A percentile compares a stretch with the other conserved stretches of the same genome.
These are phyloP conservation scores for Botia kubotai DNA, from an alignment of 2,797 vertebrate species.

Conservation along the genomic window DNA sequence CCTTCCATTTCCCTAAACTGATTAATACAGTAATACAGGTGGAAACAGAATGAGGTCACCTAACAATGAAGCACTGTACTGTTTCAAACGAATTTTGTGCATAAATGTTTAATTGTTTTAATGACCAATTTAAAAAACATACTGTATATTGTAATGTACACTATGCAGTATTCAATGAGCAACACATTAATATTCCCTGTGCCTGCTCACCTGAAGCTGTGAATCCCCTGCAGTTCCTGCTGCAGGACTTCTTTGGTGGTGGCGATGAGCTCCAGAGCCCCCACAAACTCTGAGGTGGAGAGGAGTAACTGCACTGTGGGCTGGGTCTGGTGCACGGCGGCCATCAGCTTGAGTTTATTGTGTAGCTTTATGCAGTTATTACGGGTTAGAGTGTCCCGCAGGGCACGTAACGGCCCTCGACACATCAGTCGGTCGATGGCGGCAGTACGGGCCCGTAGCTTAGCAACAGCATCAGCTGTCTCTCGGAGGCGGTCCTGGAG, in stretches of 20 bases:
- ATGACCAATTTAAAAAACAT: no score
- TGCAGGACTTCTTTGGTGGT: constrained; percentile 98
- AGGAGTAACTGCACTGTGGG: constrained; percentile 96
- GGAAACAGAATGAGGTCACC: no score
- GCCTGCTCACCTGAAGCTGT: constrained; percentile 51
- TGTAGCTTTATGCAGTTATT: constrained; percentile 92
- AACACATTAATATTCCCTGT: neutral
- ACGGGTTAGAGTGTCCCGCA: constrained; percentile 86
- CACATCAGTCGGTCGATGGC: constrained; percentile 91
- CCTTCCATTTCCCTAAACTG: no score
- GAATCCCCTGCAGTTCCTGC: constrained; percentile 95
- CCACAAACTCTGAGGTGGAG: constrained; percentile 94
- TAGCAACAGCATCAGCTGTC: constrained; percentile 89
- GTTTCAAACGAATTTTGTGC: no score
- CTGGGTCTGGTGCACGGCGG: constrained; percentile 97
- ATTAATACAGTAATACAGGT: no score
- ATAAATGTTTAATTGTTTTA: no score
- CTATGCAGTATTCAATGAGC: no score
- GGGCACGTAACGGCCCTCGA: constrained; percentile 87
- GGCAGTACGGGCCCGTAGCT: constrained; percentile 88
- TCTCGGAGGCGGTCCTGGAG: constrained; percentile 95
- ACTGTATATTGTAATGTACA: no score
- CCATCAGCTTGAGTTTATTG: constrained; percentile 96
- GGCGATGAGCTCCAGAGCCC: constrained; percentile 95
- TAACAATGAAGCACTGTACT: no score